Evolutionary conservation across 2,113 vertebrate genomes (phyloP).

Genomic region (Glaucidium brasilianum): DNA sequence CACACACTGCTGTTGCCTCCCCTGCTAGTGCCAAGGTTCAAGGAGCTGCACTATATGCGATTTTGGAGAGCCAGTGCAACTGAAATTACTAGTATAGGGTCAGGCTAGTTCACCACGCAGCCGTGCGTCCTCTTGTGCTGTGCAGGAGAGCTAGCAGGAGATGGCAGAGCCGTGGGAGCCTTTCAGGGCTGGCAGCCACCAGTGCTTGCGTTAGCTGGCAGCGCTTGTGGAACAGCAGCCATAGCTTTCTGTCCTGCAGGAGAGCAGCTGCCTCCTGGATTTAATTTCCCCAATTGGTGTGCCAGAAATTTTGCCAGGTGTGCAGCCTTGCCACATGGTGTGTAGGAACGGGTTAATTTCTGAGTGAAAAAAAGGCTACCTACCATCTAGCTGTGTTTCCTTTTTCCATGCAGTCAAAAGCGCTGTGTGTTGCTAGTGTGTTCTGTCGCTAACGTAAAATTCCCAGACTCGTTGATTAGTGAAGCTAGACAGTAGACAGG

Average conservation of each 20-base stretch:
- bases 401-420: not conserved
- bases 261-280: not conserved
- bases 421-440: not conserved
- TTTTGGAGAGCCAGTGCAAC: not conserved
- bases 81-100: not conserved
- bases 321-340: not conserved
- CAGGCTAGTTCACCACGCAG: not conserved
- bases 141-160: not conserved
- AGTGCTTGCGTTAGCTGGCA: not conserved
- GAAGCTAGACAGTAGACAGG: constrained; percentile 49
- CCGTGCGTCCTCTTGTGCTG: fast-evolving
- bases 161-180: not conserved
- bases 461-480: constrained; percentile 48
- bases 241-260: not conserved
- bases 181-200: not conserved
- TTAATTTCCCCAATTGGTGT: not conserved
- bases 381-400: not conserved
- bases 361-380: not conserved
- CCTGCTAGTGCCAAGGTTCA: not conserved
- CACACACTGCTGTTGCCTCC: not conserved
- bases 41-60: not conserved
- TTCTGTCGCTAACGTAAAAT: constrained; percentile 5
- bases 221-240: not conserved
- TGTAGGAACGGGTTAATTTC: constrained; percentile 3
- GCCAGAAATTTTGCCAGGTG: not conserved